Evolutionary conservation across 1,140 invertebrate species (phyloP).

Genomic region (Mycetomoellerius zeteki): DNA sequence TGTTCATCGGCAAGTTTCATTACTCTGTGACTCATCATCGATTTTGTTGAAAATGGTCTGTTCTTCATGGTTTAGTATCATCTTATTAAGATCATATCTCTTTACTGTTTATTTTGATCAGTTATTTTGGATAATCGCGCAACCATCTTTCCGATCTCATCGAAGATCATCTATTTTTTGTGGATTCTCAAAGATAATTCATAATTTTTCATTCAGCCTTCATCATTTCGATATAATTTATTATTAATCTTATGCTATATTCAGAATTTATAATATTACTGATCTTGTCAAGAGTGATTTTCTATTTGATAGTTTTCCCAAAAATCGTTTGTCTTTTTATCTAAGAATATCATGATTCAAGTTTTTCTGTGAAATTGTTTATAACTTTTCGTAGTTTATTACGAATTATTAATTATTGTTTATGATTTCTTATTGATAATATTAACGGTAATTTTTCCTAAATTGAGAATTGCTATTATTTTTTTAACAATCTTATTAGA

Average conservation of each 20-base stretch:
- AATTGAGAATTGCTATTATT: neutral
- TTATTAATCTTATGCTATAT: neutral
- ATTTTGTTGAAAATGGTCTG: neutral
- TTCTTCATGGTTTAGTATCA: neutral
- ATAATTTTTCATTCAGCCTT: neutral
- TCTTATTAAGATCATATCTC: neutral
- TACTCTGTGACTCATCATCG: neutral
- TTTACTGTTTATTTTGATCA: neutral
- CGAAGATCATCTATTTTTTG: neutral
- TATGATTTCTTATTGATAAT: neutral
- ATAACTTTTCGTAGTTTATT: neutral
- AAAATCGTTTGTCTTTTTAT: neutral
- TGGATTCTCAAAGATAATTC: neutral
- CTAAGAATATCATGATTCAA: neutral
- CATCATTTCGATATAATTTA: neutral
- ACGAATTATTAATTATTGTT: slow-evolving; percentile 13
- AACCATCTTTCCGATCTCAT: neutral
- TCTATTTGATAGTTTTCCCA: neutral
- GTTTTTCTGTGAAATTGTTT: neutral
- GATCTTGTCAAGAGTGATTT: neutral
- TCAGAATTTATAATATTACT: neutral
- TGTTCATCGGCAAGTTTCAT: neutral
- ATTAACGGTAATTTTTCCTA: neutral
- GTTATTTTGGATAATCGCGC: neutral
- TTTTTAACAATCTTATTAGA: slow-evolving; percentile 3